Evolutionary conservation across 2,797 vertebrate genomes (phyloP), one percentile per base, ranked within the genome.

Genomic region (Phoxinus dragarum): DNA sequence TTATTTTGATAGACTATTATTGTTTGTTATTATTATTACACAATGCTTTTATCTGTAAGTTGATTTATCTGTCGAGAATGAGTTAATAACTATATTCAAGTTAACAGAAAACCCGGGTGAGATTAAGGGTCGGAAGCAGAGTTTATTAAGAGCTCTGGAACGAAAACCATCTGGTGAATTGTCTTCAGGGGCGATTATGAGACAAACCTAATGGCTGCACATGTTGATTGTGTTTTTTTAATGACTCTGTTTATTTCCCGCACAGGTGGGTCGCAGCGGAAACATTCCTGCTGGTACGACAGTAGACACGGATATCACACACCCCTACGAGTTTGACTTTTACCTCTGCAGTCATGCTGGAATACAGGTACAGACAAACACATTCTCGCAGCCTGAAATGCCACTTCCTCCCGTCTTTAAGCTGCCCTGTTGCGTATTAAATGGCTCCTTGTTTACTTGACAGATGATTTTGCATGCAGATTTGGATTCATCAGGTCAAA

Each of bases 271-370:
- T 91, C 97, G 97, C 90, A 99, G 98, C 90, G 98, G 98, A 94
- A 99, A 99, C 95, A 99, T 99, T 95, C 98, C 98, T 89, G 98
- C 98, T 91, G 98, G 98, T 93, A 99, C 98, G 42, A 99, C 98
- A 34, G 98, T 99, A 82, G 98, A 99, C 86, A 99, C 98, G 6
- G 98, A 99, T 91, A 99, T 99, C 88, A 99, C 98, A 0, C 98
- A 99, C 91, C 98, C 98, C 3, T 99, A 98, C 44, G 98, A 99
- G 94, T 99, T 99, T 93, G 98, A 99, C 94, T 99, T 99, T 97
- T 99, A 99, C 96, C 98, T 99, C 96, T 99, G 98, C 96, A 99
- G 98, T 95, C 98, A 99, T 89, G 98, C 98, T 94, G 98, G 98
- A 95, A 99, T 99, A 96, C 98, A 99, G 97, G 98, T 99, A 92